Evolutionary conservation across 2,797 vertebrate species (phyloP).

Genomic region (Coranthus polyacanthus): DNA sequence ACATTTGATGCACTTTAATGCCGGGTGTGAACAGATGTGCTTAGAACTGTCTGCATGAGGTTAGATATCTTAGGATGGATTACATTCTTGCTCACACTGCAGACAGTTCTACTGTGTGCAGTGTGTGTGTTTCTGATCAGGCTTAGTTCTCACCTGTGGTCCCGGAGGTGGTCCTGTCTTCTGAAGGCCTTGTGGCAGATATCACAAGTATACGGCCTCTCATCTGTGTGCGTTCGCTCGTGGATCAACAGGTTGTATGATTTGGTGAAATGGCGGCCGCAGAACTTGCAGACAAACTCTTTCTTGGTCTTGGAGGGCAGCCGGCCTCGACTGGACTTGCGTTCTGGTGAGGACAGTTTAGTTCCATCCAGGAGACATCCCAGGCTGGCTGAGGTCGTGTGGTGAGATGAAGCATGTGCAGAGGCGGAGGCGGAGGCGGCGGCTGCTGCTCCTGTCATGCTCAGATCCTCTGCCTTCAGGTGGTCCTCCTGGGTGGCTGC

Average conservation of each 20-base stretch:
- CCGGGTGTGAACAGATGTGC: no score
- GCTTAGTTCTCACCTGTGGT: conserved; percentile 93
- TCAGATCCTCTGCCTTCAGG: conserved; percentile 91
- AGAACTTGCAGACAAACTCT: conserved; percentile 99
- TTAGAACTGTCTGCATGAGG: no score
- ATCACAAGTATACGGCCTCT: conserved; percentile 96
- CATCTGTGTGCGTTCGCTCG: conserved; percentile 97
- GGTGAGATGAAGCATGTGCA: conserved; percentile 53
- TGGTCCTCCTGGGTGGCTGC: conserved; percentile 97
- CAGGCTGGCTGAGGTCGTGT: conserved; percentile 73
- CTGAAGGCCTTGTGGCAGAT: conserved; percentile 99
- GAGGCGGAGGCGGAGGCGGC: neutral
- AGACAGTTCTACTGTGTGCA: no score
- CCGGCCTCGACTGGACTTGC: conserved; percentile 92
- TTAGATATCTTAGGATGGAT: no score
- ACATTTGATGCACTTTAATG: no score
- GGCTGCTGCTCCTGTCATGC: conserved; percentile 68
- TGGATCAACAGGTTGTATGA: conserved; percentile 99
- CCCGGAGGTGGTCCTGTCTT: conserved; percentile 97
- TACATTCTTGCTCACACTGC: no score
- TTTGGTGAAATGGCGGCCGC: conserved; percentile 97
- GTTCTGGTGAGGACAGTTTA: conserved; percentile 91
- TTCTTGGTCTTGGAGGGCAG: conserved; percentile 98
- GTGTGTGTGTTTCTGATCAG: no score
- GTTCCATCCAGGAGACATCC: conserved; percentile 92